These are phyloP conservation scores for Chiroxiphia lanceolata DNA, from an alignment of 2,797 vertebrate genomes.

Conservation along the genomic window DNA sequence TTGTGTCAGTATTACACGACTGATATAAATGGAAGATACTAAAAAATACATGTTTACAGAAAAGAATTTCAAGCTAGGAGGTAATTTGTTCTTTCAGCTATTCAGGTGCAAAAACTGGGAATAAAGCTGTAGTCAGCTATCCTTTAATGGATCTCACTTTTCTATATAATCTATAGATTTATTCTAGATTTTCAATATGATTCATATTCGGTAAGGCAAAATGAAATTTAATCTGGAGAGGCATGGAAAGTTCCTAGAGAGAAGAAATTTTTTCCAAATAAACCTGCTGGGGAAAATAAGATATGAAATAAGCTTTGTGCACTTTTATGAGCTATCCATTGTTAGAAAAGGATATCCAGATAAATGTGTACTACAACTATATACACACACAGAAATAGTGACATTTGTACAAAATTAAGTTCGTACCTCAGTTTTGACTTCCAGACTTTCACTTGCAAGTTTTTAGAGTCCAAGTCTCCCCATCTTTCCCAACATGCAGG, in stretches of 20 bases:
- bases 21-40: neutral
- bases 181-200: slow-evolving; percentile 26
- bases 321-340: neutral
- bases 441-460: neutral
- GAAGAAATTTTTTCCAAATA: slow-evolving; percentile 11
- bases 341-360: neutral
- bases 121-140: neutral
- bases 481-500: neutral
- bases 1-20: neutral
- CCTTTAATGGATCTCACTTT: neutral
- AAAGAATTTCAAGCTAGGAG: neutral
- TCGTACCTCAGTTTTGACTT: neutral
- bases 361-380: neutral
- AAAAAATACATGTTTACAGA: neutral
- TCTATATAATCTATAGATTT: slow-evolving; percentile 16
- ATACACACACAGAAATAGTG: accelerated
- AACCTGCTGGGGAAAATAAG: neutral
- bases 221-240: slow-evolving; percentile 52
- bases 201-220: slow-evolving; percentile 22
- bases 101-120: neutral
- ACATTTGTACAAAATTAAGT: neutral
- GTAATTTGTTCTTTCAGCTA: neutral
- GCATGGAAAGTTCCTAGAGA: slow-evolving; percentile 36
- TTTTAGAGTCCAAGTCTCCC: neutral
- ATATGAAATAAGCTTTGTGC: neutral